These are phyloP conservation scores for Drosophila repleta DNA, from an alignment of 1,140 invertebrate genomes.

Conservation along the genomic window DNA sequence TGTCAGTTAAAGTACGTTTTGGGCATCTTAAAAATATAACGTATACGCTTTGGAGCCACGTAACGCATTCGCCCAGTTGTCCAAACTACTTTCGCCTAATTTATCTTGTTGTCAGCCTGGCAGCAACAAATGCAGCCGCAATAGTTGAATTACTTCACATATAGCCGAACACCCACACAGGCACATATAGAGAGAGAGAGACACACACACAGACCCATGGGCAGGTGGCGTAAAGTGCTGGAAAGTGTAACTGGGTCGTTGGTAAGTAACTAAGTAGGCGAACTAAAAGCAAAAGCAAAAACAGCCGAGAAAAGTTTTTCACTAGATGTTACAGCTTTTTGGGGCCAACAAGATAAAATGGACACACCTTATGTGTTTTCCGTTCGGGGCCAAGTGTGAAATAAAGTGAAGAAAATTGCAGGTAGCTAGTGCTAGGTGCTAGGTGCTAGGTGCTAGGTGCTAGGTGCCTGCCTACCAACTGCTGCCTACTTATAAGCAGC, in stretches of 20 bases:
- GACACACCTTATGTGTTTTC: constrained; percentile 57
- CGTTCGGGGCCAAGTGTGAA: constrained; percentile 51
- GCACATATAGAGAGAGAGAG: constrained; percentile 17
- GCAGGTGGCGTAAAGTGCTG: constrained; percentile 22
- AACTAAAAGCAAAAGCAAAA: constrained; percentile 51
- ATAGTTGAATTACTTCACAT: constrained; percentile 54
- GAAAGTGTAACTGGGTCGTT: constrained; percentile 59
- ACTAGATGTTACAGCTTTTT: constrained; percentile 44
- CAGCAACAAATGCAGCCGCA: constrained; percentile 52
- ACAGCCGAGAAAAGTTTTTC: constrained; percentile 47
- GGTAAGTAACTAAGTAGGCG: constrained; percentile 42
- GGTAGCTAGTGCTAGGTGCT: too few species aligned
- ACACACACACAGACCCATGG: constrained; percentile 8
- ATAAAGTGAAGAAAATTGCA: constrained; percentile 63
- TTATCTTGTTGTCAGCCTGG: constrained; percentile 55
- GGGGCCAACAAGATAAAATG: constrained; percentile 55
- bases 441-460: too few species aligned
- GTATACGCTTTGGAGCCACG: neutral
- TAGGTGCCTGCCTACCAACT: constrained; percentile 32
- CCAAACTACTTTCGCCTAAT: constrained; percentile 49
- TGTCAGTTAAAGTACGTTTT: neutral
- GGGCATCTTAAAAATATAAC: neutral
- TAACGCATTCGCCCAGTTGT: constrained; percentile 24
- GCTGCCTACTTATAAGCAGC: constrained; percentile 49
- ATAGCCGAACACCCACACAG: constrained; percentile 8